Percentiles rank a stretch among this genome's conserved stretches.
Evolutionary conservation across 1,140 invertebrate species (phyloP).

Genomic region (Formica exsecta): DNA sequence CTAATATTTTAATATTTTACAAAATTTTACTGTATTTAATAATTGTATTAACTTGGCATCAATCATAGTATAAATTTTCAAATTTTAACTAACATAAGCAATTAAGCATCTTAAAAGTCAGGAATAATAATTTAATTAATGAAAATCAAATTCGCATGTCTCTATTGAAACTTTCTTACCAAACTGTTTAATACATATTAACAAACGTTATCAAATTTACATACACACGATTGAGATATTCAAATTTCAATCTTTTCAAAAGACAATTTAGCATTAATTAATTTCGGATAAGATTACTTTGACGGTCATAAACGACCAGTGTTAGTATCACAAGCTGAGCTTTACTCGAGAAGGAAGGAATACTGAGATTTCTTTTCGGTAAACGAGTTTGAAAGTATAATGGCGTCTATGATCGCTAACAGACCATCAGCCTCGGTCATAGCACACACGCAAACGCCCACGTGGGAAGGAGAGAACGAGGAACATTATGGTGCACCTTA

Average conservation of each 20-base stretch:
- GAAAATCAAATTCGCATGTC: neutral
- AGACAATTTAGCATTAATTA: constrained; percentile 50
- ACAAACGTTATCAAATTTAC: neutral
- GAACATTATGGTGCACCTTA: constrained; percentile 72
- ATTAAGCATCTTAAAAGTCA: neutral
- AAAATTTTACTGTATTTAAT: neutral
- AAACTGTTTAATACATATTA: neutral
- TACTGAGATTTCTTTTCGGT: constrained; percentile 11
- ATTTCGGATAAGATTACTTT: constrained; percentile 55
- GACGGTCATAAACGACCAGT: neutral
- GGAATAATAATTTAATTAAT: neutral
- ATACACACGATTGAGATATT: neutral
- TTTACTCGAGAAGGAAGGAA: constrained; percentile 11
- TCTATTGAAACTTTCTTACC: neutral
- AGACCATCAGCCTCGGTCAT: constrained; percentile 50
- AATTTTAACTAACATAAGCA: neutral
- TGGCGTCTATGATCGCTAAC: constrained; percentile 38
- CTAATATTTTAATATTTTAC: neutral
- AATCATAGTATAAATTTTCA: neutral
- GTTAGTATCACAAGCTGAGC: constrained; percentile 5
- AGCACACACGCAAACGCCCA: constrained; percentile 72
- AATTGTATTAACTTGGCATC: neutral
- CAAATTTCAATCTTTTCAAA: constrained; percentile 40
- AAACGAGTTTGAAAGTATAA: constrained; percentile 54
- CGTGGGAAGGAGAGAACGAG: constrained; percentile 64